Evolutionary conservation across 2,888 invertebrate species (phyloP).

Genomic region (Pardosa pseudoannulata): DNA sequence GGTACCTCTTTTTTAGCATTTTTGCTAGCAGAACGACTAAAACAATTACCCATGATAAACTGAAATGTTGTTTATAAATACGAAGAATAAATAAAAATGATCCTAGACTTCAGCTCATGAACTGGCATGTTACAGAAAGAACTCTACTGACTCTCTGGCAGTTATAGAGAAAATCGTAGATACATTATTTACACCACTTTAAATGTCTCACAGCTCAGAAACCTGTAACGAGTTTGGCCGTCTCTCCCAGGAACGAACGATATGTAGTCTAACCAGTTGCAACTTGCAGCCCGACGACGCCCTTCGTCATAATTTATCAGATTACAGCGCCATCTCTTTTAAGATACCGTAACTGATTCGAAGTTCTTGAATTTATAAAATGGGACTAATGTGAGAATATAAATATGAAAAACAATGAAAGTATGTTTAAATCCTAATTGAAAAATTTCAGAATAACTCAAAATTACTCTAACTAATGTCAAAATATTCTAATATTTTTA

Average conservation of each 20-base stretch:
- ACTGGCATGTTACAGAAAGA: background rate
- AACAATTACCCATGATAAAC: constrained; percentile 58
- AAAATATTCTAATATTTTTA: too few relatives aligned
- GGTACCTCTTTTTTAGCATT: constrained; percentile 62
- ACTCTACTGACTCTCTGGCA: background rate
- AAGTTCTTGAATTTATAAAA: too few relatives aligned
- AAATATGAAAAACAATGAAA: too few relatives aligned
- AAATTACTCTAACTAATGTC: too few relatives aligned
- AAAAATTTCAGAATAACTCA: too few relatives aligned
- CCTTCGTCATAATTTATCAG: background rate
- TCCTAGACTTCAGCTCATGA: background rate
- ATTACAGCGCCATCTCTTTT: background rate
- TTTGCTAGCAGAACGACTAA: constrained; percentile 65
- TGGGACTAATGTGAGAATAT: too few relatives aligned
- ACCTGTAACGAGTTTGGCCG: background rate
- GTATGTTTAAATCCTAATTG: too few relatives aligned
- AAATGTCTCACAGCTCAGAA: background rate
- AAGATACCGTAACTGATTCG: background rate
- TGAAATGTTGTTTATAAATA: background rate
- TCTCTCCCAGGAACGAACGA: background rate
- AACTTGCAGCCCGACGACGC: background rate
- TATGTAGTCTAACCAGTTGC: constrained; percentile 3
- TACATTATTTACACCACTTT: background rate
- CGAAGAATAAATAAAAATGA: background rate
- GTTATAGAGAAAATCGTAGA: background rate